Evolutionary conservation across 2,888 invertebrate genomes (phyloP).

Genomic region (Cryptops parisi): DNA sequence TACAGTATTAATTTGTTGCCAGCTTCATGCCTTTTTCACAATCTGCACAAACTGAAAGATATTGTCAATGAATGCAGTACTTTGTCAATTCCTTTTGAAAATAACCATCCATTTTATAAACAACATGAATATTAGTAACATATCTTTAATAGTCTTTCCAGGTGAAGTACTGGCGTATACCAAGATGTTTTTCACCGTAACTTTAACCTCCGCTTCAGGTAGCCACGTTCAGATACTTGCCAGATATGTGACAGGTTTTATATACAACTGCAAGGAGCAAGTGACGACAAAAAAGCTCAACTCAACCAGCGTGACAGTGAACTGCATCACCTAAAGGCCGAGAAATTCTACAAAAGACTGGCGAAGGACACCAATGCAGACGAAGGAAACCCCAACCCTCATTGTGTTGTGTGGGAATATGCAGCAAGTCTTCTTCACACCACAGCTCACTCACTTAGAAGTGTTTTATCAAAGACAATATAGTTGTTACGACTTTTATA

Average conservation of each 20-base stretch:
- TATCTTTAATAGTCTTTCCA: too few relatives aligned
- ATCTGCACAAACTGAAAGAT: too few relatives aligned
- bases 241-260: background rate
- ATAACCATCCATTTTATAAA: too few relatives aligned
- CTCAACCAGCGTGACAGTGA: background rate
- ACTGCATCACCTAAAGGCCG: background rate
- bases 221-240: background rate
- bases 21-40: too few relatives aligned
- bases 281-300: background rate
- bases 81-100: too few relatives aligned
- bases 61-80: too few relatives aligned
- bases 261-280: background rate
- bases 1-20: too few relatives aligned
- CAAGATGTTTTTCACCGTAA: background rate
- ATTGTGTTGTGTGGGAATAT: background rate
- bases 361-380: background rate
- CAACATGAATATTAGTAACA: too few relatives aligned
- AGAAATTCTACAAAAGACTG: background rate
- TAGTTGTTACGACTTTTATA: too few relatives aligned
- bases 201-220: background rate
- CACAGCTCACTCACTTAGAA: background rate
- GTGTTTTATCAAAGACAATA: too few relatives aligned
- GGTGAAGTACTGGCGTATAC: too few relatives aligned
- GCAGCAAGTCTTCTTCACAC: background rate
- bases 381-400: background rate